Percentiles rank a stretch among this genome's conserved stretches.
Conservation (phyloP, 2,888 invertebrate species). For the Caenorhabditis japonica region DNA sequence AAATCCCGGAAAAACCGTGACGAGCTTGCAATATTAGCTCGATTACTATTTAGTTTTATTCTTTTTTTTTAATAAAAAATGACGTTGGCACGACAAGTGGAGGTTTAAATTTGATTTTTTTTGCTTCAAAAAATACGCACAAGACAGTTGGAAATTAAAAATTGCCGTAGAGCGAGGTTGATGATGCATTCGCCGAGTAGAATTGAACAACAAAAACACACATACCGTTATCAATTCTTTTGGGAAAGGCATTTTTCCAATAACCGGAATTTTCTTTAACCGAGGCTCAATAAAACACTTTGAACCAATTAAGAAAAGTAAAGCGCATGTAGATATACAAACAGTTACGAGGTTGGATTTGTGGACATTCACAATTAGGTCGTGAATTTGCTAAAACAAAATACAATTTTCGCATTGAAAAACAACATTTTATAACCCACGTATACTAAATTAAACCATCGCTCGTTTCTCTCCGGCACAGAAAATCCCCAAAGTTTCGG, state of each 20-base stretch:
- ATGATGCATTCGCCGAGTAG: too few relatives aligned
- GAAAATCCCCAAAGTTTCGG: conserved; percentile 43
- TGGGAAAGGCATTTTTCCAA: conserved; percentile 62
- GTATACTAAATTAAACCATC: conserved; percentile 42
- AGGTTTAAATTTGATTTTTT: too few relatives aligned
- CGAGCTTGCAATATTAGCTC: too few relatives aligned
- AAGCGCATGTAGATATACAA: conserved; percentile 31
- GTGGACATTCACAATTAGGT: conserved; percentile 35
- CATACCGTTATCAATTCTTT: conserved; percentile 65
- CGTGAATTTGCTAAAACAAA: conserved; percentile 44
- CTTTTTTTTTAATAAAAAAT: too few relatives aligned
- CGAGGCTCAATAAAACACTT: conserved; percentile 48
- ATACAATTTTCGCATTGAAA: background rate
- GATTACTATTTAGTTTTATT: too few relatives aligned
- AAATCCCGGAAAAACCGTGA: too few relatives aligned
- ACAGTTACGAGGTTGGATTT: conserved; percentile 54
- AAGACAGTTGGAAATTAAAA: too few relatives aligned
- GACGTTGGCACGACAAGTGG: too few relatives aligned
- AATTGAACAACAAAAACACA: too few relatives aligned
- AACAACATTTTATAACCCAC: conserved; percentile 39
- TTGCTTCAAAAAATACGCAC: too few relatives aligned
- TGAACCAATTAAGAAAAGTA: conserved; percentile 31
- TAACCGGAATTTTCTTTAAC: conserved; percentile 4
- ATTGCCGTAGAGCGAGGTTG: too few relatives aligned
- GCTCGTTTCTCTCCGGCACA: conserved; percentile 24